These are phyloP conservation scores for Centropristis striata DNA, from an alignment of 2,113 vertebrate species.

Conservation along the genomic window DNA sequence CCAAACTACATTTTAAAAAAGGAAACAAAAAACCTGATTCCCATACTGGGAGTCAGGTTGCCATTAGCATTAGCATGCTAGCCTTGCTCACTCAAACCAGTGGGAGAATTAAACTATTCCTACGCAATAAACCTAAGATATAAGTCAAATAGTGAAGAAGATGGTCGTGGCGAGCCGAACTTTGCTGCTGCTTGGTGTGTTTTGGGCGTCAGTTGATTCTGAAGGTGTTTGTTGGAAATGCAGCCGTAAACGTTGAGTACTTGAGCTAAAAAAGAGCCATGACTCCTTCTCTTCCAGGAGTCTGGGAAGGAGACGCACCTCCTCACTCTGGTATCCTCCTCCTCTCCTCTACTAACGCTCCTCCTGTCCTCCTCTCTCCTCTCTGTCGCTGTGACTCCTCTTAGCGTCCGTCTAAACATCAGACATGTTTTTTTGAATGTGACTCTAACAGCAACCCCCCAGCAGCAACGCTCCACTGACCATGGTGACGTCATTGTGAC, in stretches of 20 bases:
- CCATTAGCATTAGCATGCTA: no score
- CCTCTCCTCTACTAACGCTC: conserved; percentile 52
- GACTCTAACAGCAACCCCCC: conserved; percentile 61
- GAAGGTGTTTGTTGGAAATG: conserved; percentile 19
- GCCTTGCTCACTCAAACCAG: no score
- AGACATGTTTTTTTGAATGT: conserved; percentile 65
- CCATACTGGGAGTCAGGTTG: no score
- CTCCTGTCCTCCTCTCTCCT: conserved; percentile 32
- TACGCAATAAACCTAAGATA: no score
- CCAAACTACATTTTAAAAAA: no score
- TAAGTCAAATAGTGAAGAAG: no score
- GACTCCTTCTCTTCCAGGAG: conserved; percentile 78
- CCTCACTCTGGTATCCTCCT: conserved; percentile 70
- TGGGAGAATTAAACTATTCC: no score
- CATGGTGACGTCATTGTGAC: conserved; percentile 62
- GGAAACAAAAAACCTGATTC: no score
- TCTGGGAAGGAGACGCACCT: conserved; percentile 65
- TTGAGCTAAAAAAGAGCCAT: conserved; percentile 55
- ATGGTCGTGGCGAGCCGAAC: no score
- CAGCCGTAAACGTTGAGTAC: conserved; percentile 14
- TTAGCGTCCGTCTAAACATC: conserved; percentile 52
- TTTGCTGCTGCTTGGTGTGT: no score
- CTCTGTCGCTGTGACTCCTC: conserved; percentile 37
- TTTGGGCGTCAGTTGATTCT: no score
- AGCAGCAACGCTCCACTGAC: conserved; percentile 43